Base-by-base conservation (phyloP, 2,797 vertebrate species). In the Erethizon dorsatum region DNA sequence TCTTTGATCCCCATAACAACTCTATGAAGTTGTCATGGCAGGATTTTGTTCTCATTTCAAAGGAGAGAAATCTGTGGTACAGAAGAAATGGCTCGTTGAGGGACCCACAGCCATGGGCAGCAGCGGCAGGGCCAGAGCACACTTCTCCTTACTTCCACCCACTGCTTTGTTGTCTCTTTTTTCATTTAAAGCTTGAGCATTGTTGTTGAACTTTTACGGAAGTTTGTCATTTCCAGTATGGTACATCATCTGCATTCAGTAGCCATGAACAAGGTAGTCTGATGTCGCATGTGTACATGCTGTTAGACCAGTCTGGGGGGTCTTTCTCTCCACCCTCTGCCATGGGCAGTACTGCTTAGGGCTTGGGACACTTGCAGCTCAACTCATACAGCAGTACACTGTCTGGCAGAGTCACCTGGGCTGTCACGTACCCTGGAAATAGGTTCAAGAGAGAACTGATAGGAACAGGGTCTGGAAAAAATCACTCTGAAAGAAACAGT, bases 241-340 rank as follows among this genome's bases (percentile, higher is more conserved):
- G 41, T 4, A n/a, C 2, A 5, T 13, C 8, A 5, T 67, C 5
- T 6, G 13, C 24, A 18, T 13, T 75, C 50, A 54, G 13, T 45
- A n/a, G 26, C 41, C 9, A 1, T 3, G 56, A 47, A 33, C 3
- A 22, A 77, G 26, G n/a, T 31, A 10, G 20, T 85, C 14, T 41
- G 61, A 47, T 59, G 52, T 13, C 45, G 24, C 2, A 0, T 0
- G 1, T 1, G 9, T 17, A 5, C 57, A 12, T 37, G 37, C 47
- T 41, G 8, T 77, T 69, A 45, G 56, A 65, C 57, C 13, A 61
- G 45, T 63, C 41, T 2, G 2, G 18, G 28, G 4, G 47, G 61
- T 33, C 37, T 24, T 4, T 56, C 10, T 11, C 31, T 54, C 28
- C 13, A 22, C 41, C 12, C 28, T 75, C 31, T 52, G 14, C 47